These are phyloP conservation scores for Corythornis cristatus DNA, from an alignment of 2,113 vertebrate genomes.

Conservation along the genomic window DNA sequence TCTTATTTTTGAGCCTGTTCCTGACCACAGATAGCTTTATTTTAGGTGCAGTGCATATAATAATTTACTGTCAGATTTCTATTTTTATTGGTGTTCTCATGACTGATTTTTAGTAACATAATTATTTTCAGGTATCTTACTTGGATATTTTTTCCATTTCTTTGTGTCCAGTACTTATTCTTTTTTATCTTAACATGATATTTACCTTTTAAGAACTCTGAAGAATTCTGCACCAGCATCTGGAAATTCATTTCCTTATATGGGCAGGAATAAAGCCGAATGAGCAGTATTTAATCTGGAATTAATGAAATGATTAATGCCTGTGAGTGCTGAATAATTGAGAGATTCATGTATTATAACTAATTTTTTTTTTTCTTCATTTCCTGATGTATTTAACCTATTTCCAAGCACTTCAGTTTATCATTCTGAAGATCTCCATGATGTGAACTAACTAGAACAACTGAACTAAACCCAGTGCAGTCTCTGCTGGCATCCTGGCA, in stretches of 20 bases:
- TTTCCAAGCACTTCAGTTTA: neutral
- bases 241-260: neutral
- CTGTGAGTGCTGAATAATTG: conserved; percentile 2
- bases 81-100: neutral
- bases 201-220: neutral
- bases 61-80: neutral
- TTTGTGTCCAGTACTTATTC: neutral
- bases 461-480: neutral
- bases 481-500: neutral
- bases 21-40: neutral
- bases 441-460: neutral
- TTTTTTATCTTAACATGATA: neutral
- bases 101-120: neutral
- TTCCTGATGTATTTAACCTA: neutral
- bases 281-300: neutral
- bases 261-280: neutral
- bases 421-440: neutral
- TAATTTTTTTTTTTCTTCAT: neutral
- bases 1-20: neutral
- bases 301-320: conserved; percentile 10
- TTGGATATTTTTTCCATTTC: neutral
- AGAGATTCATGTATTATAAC: neutral
- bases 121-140: neutral
- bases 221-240: neutral
- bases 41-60: neutral